Percentiles rank a stretch among this genome's conserved stretches.
phyloP scores from a whole-genome alignment of 2,888 invertebrate species.

The Camptogramma bilineatum region DNA sequence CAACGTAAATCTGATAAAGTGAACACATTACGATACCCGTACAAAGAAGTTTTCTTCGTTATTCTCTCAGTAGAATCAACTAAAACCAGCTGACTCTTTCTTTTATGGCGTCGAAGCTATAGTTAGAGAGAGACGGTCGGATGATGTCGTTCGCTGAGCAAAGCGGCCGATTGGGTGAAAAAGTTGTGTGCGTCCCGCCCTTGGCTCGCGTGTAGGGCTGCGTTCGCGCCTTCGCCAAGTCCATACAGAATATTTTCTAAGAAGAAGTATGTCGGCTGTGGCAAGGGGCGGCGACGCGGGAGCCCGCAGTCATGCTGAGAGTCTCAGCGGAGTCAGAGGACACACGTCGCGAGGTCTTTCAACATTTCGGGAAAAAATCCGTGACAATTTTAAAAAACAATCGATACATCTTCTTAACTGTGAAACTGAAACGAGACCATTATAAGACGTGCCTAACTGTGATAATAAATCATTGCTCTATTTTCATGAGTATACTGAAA shows the following conservation, averaged over 20 bases:
- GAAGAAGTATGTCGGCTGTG: conserved; percentile 80
- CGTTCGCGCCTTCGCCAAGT: conserved; percentile 72
- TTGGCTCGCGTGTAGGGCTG: conserved; percentile 68
- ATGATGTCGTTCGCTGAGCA: conserved; percentile 44
- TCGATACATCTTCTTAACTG: conserved; percentile 55
- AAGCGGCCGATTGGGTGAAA: conserved; percentile 74
- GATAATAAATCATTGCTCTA: conserved; percentile 67
- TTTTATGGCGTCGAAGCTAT: conserved; percentile 14
- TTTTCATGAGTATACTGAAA: conserved; percentile 73
- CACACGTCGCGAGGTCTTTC: conserved; percentile 80
- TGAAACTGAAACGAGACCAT: conserved; percentile 57
- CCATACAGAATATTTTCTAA: conserved; percentile 72
- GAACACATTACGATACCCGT: conserved; percentile 81
- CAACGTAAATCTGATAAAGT: conserved; percentile 84
- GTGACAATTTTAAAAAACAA: conserved; percentile 71
- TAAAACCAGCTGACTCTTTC: conserved; percentile 54
- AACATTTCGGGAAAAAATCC: conserved; percentile 75
- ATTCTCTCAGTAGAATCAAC: conserved; percentile 55
- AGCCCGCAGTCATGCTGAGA: conserved; percentile 85
- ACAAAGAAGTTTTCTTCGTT: conserved; percentile 80
- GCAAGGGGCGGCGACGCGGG: conserved; percentile 83
- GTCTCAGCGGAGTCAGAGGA: conserved; percentile 80
- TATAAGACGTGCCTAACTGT: conserved; percentile 79
- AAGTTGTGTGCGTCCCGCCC: conserved; percentile 77
- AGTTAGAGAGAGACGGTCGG: conserved; percentile 58